Conservation (phyloP, 2,113 vertebrate genomes). For the Dicentrarchus labrax region DNA sequence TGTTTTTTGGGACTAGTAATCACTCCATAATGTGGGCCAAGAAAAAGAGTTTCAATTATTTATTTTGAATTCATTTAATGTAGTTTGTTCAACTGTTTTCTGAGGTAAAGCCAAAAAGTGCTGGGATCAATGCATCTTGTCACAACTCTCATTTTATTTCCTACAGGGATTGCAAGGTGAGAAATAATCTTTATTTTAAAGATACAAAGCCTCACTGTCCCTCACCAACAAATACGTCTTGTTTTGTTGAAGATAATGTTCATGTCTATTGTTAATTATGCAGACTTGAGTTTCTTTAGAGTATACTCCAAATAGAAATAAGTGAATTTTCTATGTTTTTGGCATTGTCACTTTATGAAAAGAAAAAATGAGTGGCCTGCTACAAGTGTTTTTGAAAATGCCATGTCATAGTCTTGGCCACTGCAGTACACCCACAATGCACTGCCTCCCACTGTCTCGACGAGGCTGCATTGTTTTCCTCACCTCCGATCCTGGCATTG, state of each 20-base stretch:
- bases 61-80: neutral
- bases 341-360: neutral
- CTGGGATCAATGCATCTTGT: neutral
- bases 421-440: conserved; percentile 54
- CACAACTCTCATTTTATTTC: neutral
- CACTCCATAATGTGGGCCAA: neutral
- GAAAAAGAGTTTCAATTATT: neutral
- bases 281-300: neutral
- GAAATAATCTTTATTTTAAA: neutral
- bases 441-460: conserved; percentile 58
- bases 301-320: neutral
- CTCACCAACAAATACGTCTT: neutral
- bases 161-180: neutral
- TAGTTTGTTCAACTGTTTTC: neutral
- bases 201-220: neutral
- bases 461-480: conserved; percentile 64
- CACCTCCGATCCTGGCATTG: conserved; percentile 78
- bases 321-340: neutral
- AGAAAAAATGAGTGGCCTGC: neutral
- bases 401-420: conserved; percentile 51
- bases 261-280: neutral
- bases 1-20: neutral
- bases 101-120: neutral
- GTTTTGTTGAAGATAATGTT: neutral
- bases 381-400: conserved; percentile 26